Evolutionary conservation across 2,888 invertebrate genomes (phyloP).

Genomic region (Myathropa florea): DNA sequence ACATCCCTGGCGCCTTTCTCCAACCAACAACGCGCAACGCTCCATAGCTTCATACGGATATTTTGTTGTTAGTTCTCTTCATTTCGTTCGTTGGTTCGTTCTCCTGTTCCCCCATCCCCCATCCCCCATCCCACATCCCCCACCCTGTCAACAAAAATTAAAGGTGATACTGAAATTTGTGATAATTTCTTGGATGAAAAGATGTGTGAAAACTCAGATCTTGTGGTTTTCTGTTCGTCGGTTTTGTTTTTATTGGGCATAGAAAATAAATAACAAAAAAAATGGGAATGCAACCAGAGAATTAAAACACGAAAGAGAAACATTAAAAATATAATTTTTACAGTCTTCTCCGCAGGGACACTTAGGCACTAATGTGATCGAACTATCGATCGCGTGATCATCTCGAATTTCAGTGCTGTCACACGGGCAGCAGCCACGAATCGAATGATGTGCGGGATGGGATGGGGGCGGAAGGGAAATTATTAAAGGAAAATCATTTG

Average conservation of each 20-base stretch:
- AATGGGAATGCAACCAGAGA: background rate
- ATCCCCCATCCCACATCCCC: background rate
- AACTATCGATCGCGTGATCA: conserved; percentile 40
- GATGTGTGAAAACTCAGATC: conserved; percentile 51
- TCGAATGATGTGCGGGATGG: background rate
- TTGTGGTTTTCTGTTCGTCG: background rate
- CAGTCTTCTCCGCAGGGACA: conserved; percentile 48
- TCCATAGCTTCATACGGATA: background rate
- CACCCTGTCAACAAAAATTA: background rate
- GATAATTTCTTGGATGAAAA: conserved; percentile 57
- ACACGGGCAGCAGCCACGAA: background rate
- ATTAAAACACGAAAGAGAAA: background rate
- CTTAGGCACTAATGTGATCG: conserved; percentile 26
- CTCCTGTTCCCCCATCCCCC: background rate
- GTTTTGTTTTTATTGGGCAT: conserved; percentile 18
- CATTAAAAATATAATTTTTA: conserved; percentile 43
- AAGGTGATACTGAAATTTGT: conserved; percentile 62
- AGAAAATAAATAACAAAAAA: conserved; percentile 6
- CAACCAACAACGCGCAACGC: background rate
- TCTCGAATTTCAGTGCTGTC: conserved; percentile 52
- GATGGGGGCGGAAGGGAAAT: background rate
- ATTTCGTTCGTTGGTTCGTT: background rate
- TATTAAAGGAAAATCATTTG: conserved; percentile 40
- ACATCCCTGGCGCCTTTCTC: conserved; percentile 32
- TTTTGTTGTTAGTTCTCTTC: background rate